Evolutionary conservation across 2,113 vertebrate genomes (phyloP).

Genomic region (Clarias gariepinus): DNA sequence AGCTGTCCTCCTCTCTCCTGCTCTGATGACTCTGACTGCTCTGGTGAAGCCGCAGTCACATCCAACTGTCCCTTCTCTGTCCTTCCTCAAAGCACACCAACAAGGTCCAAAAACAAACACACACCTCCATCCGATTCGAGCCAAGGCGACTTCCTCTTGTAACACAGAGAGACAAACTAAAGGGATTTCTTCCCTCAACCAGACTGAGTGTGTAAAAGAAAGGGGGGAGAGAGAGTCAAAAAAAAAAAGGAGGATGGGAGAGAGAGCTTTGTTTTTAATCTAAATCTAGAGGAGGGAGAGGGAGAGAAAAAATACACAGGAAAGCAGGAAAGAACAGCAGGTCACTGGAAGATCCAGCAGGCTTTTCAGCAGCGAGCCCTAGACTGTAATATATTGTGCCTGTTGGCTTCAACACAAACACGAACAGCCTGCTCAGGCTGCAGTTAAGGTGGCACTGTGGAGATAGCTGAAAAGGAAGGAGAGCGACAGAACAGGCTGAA

Average conservation of each 20-base stretch:
- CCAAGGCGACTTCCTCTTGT: constrained; percentile 52
- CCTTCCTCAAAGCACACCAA: constrained; percentile 54
- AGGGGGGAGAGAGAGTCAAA: background rate
- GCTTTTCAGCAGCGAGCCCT: constrained; percentile 82
- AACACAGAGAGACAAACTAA: constrained; percentile 49
- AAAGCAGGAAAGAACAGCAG: constrained; percentile 81
- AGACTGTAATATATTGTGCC: constrained; percentile 85
- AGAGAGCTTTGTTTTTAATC: constrained; percentile 78
- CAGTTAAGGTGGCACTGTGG: constrained; percentile 77
- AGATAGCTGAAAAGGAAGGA: constrained; percentile 56
- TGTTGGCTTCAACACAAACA: constrained; percentile 86
- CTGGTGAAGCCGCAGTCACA: constrained; percentile 54
- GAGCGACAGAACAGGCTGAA: background rate
- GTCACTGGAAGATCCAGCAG: constrained; percentile 82
- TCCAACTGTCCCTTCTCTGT: constrained; percentile 56
- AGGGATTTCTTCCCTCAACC: constrained; percentile 56
- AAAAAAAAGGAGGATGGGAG: constrained; percentile 49
- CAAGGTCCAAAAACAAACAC: constrained; percentile 67
- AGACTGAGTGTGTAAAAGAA: constrained; percentile 29
- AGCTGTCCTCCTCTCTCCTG: constrained; percentile 13
- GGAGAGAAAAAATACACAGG: constrained; percentile 59
- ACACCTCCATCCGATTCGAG: constrained; percentile 60
- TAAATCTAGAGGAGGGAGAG: constrained; percentile 65
- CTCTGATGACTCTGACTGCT: constrained; percentile 37
- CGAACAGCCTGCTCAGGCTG: constrained; percentile 76